Evolutionary conservation across 2,888 invertebrate species (phyloP).

Genomic region (Catocala nupta): DNA sequence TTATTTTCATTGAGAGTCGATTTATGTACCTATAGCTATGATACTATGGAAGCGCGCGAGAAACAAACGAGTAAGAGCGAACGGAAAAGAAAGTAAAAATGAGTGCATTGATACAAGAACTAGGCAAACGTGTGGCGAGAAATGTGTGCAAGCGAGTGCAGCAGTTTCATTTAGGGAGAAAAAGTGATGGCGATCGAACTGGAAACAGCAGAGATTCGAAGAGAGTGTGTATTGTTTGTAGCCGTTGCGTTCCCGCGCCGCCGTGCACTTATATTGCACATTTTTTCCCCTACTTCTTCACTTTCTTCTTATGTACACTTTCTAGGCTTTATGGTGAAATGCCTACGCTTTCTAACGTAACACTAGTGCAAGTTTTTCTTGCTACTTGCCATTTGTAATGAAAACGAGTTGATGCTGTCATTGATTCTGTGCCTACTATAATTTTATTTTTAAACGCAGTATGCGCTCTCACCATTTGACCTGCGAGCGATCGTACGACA

Average conservation of each 20-base stretch:
- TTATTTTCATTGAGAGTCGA: slow-evolving; percentile 63
- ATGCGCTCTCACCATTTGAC: slow-evolving; percentile 33
- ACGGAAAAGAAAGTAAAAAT: slow-evolving; percentile 87
- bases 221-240: slow-evolving; percentile 68
- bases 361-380: slow-evolving; percentile 85
- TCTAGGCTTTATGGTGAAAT: slow-evolving; percentile 86
- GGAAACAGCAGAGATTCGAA: slow-evolving; percentile 72
- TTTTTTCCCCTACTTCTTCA: slow-evolving; percentile 83
- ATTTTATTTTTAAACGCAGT: slow-evolving; percentile 43
- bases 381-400: slow-evolving; percentile 74
- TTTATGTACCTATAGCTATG: slow-evolving; percentile 40
- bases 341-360: slow-evolving; percentile 84
- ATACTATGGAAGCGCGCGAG: slow-evolving; percentile 56
- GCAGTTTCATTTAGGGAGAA: slow-evolving; percentile 76
- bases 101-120: slow-evolving; percentile 83
- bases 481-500: slow-evolving; percentile 30
- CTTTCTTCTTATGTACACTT: slow-evolving; percentile 86
- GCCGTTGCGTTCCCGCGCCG: slow-evolving; percentile 66
- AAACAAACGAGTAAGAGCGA: slow-evolving; percentile 81
- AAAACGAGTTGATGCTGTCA: slow-evolving; percentile 80
- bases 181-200: slow-evolving; percentile 77
- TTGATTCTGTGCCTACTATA: slow-evolving; percentile 51
- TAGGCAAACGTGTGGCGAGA: slow-evolving; percentile 79
- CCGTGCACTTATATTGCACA: slow-evolving; percentile 72
- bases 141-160: slow-evolving; percentile 74